These are phyloP conservation scores for Nemoura dubitans DNA, from an alignment of 2,888 invertebrate species.

Conservation along the genomic window DNA sequence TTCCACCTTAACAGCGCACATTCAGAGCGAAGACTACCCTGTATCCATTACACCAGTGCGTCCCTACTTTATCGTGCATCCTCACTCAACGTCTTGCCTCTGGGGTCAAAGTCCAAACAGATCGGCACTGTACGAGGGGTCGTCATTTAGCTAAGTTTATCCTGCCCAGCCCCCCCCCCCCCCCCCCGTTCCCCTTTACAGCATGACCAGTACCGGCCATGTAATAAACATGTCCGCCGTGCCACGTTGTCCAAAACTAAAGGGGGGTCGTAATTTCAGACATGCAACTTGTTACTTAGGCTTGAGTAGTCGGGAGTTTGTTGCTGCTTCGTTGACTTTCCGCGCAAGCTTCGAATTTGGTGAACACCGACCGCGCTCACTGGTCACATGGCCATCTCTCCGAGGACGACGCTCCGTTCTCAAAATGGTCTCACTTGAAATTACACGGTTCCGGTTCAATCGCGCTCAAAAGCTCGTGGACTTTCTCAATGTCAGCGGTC, in stretches of 20 bases:
- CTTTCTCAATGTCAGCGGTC: background rate
- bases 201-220: background rate
- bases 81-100: background rate
- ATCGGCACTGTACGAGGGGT: background rate
- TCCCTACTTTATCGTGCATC: background rate
- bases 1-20: no score
- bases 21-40: no score
- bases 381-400: no score
- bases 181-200: no score
- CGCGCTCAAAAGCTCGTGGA: background rate
- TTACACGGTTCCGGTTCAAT: background rate
- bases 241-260: background rate
- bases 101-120: background rate
- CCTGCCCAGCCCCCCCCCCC: background rate
- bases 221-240: background rate
- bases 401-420: no score
- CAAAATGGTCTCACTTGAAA: background rate
- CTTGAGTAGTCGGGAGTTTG: background rate
- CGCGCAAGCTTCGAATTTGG: no score
- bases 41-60: no score
- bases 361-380: no score
- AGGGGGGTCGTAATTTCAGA: background rate
- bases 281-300: background rate
- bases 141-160: conserved; percentile 2
- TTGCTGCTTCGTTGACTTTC: background rate